Base-by-base conservation (phyloP, 2,113 vertebrate species). In the Actinemys pallida region DNA sequence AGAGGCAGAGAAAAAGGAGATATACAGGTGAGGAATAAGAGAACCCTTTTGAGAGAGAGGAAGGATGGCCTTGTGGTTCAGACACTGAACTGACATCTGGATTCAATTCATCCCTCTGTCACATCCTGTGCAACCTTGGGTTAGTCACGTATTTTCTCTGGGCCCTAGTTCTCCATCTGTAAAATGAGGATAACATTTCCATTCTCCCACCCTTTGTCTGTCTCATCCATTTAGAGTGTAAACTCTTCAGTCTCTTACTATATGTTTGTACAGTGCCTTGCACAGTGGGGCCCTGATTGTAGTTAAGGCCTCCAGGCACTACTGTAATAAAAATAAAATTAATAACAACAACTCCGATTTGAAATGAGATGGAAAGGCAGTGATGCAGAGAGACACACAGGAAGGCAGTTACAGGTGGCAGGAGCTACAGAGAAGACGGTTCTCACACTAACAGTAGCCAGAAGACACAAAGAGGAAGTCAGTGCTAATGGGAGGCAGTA, bases 91-190 rank as follows among this genome's bases (percentile, higher is more conserved):
- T 1, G 1, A 12, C 22, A 86, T 3, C 29, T 82, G 49, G 65
- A 95, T 14, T 4, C 0, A 0, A 45, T 45, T 88, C 31, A 75
- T 86, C 1, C 20, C 85, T 83, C 80, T 81, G 31, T 3, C 39
- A 81, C 24, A 0, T 0, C 1, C 16, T 1, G 3, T 78, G 8
- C 3, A 8, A 54, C 56, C 10, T 81, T 19, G 12, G 6, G 65
- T 42, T 53, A 56, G 25, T 79, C 53, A 4, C 4, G 2, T 3
- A 45, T 49, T 4, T 7, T 72, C 35, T 54, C 81, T 95, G 17
- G 75, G 22, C 3, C 25, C 2, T 49, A 59, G 2, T 86, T 89
- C 86, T 29, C 29, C 8, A 72, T 20, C 5, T 35, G 4, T 50
- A 84, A 93, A 88, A 89, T 31, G 0, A 59, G 22, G 45, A 39